Evolutionary conservation across 2,888 invertebrate genomes (phyloP).

Genomic region (Eutolmus rufibarbis): DNA sequence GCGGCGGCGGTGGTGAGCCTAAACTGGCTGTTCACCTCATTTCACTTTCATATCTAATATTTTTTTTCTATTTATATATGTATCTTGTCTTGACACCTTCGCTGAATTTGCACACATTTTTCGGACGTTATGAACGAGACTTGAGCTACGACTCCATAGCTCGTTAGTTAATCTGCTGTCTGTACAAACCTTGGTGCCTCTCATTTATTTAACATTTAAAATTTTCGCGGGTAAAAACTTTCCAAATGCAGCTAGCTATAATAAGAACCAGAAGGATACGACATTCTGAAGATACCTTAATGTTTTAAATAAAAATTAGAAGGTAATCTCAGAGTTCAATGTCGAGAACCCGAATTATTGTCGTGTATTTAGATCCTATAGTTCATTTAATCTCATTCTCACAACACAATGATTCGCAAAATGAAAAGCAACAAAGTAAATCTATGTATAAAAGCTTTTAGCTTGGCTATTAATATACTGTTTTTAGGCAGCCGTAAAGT

Average conservation of each 20-base stretch:
- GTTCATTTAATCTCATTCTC: neutral
- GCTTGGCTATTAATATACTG: neutral
- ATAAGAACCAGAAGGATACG: neutral
- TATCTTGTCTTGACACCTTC: neutral
- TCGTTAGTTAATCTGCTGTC: neutral
- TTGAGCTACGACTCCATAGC: neutral
- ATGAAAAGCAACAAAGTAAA: neutral
- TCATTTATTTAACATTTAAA: conserved; percentile 4
- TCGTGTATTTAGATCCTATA: neutral
- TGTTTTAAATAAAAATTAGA: neutral
- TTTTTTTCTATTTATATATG: neutral
- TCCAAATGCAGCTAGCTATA: neutral
- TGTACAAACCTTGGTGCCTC: conserved; percentile 20
- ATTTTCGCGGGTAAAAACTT: neutral
- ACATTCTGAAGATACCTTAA: neutral
- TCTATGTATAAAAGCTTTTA: neutral
- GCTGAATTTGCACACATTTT: neutral
- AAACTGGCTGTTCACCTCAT: conserved; percentile 6
- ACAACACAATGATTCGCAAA: neutral
- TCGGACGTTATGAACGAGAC: neutral
- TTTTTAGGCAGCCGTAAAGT: neutral
- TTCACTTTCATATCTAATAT: neutral
- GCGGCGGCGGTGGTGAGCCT: neutral
- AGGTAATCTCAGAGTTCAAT: neutral
- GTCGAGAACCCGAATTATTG: neutral